A percentile compares a stretch with the other conserved stretches of the same genome.
Evolutionary conservation across 2,888 invertebrate species (phyloP).

Genomic region (Dermolepida albohirtum): DNA sequence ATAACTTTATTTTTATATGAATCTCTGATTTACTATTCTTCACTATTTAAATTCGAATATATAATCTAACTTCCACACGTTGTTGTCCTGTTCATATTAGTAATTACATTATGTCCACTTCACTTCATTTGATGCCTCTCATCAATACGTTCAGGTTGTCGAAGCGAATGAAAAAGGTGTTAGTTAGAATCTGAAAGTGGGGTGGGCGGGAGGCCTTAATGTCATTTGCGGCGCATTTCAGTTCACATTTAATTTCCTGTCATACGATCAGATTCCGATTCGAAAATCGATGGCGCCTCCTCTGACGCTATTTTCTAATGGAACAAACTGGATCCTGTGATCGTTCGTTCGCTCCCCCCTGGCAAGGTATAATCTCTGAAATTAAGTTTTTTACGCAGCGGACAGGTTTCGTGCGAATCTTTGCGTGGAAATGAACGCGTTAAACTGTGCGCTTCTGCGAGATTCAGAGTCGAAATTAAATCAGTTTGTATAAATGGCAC

Average conservation of each 20-base stretch:
- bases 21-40: no score
- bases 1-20: no score
- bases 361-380: slow-evolving; percentile 21
- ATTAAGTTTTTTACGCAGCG: slow-evolving; percentile 11
- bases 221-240: slow-evolving; percentile 16
- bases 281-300: slow-evolving; percentile 7
- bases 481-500: no score
- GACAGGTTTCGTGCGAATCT: background rate
- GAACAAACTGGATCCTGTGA: background rate
- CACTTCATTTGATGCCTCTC: no score
- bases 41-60: no score
- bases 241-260: slow-evolving; percentile 34
- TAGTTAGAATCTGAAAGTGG: no score
- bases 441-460: background rate
- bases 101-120: no score
- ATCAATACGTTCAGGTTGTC: no score
- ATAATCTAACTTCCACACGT: no score
- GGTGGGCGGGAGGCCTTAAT: background rate
- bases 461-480: no score
- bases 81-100: no score
- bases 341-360: background rate
- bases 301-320: slow-evolving; percentile 12
- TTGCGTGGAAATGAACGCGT: slow-evolving; percentile 10
- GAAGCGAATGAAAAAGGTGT: no score
- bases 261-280: slow-evolving; percentile 32